Base-by-base conservation (phyloP, 2,888 invertebrate species). In the Drosophila multiciliata region DNA sequence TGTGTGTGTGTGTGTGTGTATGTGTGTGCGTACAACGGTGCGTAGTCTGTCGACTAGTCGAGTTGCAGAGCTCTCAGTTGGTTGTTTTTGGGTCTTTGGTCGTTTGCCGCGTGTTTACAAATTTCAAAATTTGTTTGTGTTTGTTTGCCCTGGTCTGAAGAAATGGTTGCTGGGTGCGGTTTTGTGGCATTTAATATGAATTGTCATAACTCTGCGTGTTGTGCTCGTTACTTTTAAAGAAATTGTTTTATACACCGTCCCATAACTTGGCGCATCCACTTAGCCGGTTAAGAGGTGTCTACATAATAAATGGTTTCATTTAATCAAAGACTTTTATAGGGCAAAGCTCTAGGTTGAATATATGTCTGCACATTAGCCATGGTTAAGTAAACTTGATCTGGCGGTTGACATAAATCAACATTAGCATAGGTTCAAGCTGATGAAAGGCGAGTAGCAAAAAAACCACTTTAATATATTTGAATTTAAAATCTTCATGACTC, bases 101-200 rank as follows among this genome's bases (percentile, higher is more conserved):
- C 76, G 66, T 79, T 82, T 75, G 80, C 73, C 58, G 73, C 77
- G 70, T 86, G 90, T 86, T 90, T 83, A 88, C 89, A 90, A 86
- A 90, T 90, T 90, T 88, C 71, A 86, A 90, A 86, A 90, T 86
- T 89, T 88, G 88, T 86, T 90, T 86, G 78, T 82, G 76, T 85
- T 89, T 75, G 71, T 87, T 73, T 79, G 74, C 40, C 72, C 78
- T 66, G 68, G 68, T 32, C 50, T 50, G 62, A 35, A 42, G 32
- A 48, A 59, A 42, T 52, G 40, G 50, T 36, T 53, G 35, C 36
- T 32, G 45, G n/a, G 59, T 55, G 53, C 20, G 45, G 57, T 59
- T 55, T 35, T 62, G 45, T 68, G 74, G 68, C 80, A 76, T 76
- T 83, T 67, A 80, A 66, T 64, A 65, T 57, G 53, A 68, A 66